Percentiles rank a stretch among this genome's conserved stretches.
These are phyloP conservation scores for Pardosa pseudoannulata DNA, from an alignment of 2,888 invertebrate species.

Conservation along the genomic window DNA sequence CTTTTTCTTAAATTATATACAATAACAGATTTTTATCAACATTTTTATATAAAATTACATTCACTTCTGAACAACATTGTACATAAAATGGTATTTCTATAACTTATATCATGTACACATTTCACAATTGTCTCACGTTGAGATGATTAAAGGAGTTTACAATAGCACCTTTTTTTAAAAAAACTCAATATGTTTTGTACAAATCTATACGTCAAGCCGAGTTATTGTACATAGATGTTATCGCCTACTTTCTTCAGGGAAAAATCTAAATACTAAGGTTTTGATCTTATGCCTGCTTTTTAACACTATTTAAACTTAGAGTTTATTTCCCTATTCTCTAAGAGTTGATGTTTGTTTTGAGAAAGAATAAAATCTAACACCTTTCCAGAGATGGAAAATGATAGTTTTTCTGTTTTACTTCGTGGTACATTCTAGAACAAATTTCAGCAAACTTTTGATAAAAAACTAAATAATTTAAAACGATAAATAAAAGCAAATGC, in stretches of 20 bases:
- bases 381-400: too few relatives aligned
- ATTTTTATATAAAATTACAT: neutral
- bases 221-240: neutral
- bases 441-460: too few relatives aligned
- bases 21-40: neutral
- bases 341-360: neutral
- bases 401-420: too few relatives aligned
- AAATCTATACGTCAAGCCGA: neutral
- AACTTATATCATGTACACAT: neutral
- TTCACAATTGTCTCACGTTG: neutral
- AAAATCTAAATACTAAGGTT: neutral
- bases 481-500: too few relatives aligned
- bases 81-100: neutral
- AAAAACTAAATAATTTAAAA: too few relatives aligned
- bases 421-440: too few relatives aligned
- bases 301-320: too few relatives aligned
- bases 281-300: neutral
- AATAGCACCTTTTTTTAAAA: neutral
- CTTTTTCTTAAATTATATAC: neutral
- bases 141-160: neutral
- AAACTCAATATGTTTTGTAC: constrained; percentile 3
- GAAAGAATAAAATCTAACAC: neutral
- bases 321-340: too few relatives aligned
- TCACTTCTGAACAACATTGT: neutral
- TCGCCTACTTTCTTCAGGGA: neutral